Base-by-base conservation (phyloP, 2,888 invertebrate species). In the Scaptomyza tumidula region DNA sequence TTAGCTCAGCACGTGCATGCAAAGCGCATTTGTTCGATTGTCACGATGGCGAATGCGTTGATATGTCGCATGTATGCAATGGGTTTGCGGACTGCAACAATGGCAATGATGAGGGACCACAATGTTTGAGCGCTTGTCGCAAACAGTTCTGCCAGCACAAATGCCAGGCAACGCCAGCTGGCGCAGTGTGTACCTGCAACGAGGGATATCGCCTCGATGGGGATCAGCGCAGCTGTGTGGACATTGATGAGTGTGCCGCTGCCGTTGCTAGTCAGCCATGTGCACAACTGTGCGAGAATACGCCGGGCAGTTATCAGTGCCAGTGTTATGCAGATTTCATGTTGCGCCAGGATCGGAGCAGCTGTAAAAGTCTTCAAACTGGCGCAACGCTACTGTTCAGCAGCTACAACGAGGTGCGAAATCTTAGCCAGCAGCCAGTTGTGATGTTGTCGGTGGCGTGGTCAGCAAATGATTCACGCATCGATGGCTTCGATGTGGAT, bases 181-280 rank as follows among this genome's bases (percentile, higher is more conserved):
- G 96, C 0, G 94, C 95, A 0, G 92, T 92, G 4, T 97, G 97
- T 89, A 83, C 90, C 1, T 97, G 97, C 82, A 89, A 91, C 1
- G 74, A 83, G 0, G 97, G 96, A 1, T 96, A 93, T 89, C 86
- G 90, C 13, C 86, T 95, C 37, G 88, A 89, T 2, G 83, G 90
- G 0, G 94, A 95, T 80, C 93, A 93, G 33, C 91, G 90, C 49
- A 91, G 92, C 24, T 97, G 97, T 77, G 88, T 88, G 13, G 96
- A 97, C 87, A 92, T 95, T 0, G 93, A 97, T 81, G 97, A 97
- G 91, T 98, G 98, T 84, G 71, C 68, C 10, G 58, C 37, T 88
- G 58, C 37, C 87, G 31, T 89, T 24, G 24, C 5, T 24, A 3
- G 24, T 3, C 24, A 24, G 2, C 91, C 93, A 0, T 97, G 97